A percentile compares a stretch with the other conserved stretches of the same genome.
Conservation (phyloP, 2,113 vertebrate species). For the Azemiops feae region DNA sequence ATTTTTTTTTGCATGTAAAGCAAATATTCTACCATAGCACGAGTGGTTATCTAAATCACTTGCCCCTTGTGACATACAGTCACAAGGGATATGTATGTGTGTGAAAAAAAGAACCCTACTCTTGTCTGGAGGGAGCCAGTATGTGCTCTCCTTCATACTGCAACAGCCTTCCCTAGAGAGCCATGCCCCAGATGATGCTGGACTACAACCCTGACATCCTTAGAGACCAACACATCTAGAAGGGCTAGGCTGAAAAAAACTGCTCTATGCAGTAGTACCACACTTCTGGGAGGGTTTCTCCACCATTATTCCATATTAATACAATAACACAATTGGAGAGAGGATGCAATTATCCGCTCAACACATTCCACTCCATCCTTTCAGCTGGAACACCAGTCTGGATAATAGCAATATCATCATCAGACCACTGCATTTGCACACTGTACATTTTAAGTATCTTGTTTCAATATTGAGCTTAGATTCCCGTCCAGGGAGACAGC, state of each 20-base stretch:
- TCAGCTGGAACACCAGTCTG: not conserved
- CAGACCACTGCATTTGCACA: not conserved
- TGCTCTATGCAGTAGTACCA: not conserved
- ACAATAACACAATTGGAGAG: not conserved
- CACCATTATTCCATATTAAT: not conserved
- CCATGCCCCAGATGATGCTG: not conserved
- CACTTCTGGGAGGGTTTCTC: too few species aligned
- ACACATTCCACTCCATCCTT: not conserved
- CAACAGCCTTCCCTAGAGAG: not conserved
- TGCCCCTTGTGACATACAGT: not conserved
- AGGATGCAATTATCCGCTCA: not conserved
- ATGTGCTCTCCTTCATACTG: not conserved
- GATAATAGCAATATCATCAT: not conserved
- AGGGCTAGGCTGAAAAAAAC: not conserved
- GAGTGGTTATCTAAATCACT: too few species aligned
- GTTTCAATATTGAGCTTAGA: not conserved
- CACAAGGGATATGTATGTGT: too few species aligned
- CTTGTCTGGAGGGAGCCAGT: not conserved
- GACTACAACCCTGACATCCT: not conserved
- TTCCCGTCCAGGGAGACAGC: not conserved
- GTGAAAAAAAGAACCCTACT: not conserved
- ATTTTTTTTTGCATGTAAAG: not conserved
- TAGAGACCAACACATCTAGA: not conserved
- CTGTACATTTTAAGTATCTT: not conserved
- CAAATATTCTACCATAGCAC: not conserved